Percentiles rank a stretch among this genome's conserved stretches.
Conservation (phyloP, 2,113 vertebrate genomes). For the Macquaria australasica region DNA sequence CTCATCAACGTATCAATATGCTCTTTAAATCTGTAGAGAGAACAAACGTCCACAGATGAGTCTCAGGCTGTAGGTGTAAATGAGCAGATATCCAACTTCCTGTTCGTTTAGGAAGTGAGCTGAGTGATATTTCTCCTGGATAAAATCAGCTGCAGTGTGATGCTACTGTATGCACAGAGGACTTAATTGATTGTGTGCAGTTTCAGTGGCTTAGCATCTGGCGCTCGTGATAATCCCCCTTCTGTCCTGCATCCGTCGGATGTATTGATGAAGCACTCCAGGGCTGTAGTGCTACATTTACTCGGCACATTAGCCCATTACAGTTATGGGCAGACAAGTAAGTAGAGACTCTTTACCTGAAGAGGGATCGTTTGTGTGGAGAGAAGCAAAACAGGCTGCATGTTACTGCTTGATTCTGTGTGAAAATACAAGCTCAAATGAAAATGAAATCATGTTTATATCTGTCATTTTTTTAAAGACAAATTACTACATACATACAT, state of each 20-base stretch:
- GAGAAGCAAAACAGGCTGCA: conserved; percentile 27
- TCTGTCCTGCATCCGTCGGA: conserved; percentile 76
- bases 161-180: conserved; percentile 67
- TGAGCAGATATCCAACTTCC: conserved; percentile 7
- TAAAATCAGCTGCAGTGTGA: conserved; percentile 20
- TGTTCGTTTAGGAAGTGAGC: background rate
- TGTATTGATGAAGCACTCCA: conserved; percentile 81
- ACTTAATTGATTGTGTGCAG: conserved; percentile 77
- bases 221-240: conserved; percentile 79
- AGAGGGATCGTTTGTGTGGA: conserved; percentile 68
- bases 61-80: background rate
- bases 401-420: background rate
- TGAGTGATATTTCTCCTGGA: conserved; percentile 16
- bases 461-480: background rate
- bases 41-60: background rate
- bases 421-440: background rate
- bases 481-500: background rate
- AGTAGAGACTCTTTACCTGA: conserved; percentile 77
- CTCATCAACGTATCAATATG: background rate
- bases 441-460: background rate
- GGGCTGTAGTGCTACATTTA: conserved; percentile 76
- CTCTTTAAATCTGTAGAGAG: background rate
- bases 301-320: conserved; percentile 77
- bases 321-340: conserved; percentile 68
- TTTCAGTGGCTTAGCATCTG: conserved; percentile 82